phyloP scores from a whole-genome alignment of 1,140 invertebrate genomes.

The Meloidogyne exigua region DNA sequence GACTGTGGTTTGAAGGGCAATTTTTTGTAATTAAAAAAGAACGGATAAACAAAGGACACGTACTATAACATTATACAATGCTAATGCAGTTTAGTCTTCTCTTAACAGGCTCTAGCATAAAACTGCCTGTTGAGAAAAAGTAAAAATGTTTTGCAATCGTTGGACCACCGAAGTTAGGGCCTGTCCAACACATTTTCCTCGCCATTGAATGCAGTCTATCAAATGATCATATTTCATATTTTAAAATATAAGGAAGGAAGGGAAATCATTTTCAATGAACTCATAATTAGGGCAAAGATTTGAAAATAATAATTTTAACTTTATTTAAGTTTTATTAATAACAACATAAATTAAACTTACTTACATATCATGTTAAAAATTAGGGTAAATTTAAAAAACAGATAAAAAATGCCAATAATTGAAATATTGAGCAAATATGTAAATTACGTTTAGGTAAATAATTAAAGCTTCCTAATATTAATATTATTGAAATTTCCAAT shows the following conservation, averaged over 20 bases:
- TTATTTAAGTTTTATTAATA: background rate
- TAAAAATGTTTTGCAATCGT: background rate
- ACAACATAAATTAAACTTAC: background rate
- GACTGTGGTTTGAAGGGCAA: background rate
- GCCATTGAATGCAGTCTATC: background rate
- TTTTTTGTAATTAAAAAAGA: background rate
- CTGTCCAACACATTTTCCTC: background rate
- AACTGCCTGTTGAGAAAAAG: background rate
- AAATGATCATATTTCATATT: slow-evolving; percentile 5
- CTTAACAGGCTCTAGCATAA: background rate
- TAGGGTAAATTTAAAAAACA: background rate
- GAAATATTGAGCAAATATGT: background rate
- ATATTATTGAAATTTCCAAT: background rate
- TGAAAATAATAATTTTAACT: background rate
- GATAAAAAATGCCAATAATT: background rate
- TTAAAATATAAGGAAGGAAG: background rate
- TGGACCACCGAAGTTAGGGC: background rate
- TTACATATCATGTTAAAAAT: background rate
- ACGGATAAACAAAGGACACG: background rate
- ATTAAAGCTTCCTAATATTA: background rate
- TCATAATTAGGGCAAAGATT: background rate
- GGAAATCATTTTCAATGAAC: background rate
- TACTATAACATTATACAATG: background rate
- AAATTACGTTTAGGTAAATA: no score
- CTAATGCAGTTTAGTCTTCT: background rate